Evolutionary conservation across 2,888 invertebrate genomes (phyloP).

Genomic region (Nasonia oneida): DNA sequence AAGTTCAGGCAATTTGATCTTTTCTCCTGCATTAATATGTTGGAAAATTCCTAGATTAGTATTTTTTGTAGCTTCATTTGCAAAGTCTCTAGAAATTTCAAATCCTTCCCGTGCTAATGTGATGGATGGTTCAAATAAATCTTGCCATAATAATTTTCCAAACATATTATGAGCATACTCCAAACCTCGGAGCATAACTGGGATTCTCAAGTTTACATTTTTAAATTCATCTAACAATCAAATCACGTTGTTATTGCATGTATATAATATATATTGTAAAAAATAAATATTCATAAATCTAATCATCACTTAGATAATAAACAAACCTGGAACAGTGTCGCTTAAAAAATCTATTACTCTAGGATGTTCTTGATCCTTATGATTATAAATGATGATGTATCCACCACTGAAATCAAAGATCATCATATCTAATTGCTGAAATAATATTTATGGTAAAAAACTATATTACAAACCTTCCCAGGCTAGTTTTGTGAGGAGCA

Average conservation of each 20-base stretch:
- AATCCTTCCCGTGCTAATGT: constrained; percentile 82
- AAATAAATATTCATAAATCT: neutral
- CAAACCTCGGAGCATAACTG: constrained; percentile 83
- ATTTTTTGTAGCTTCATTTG: constrained; percentile 77
- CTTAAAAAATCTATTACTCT: constrained; percentile 82
- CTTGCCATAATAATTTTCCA: constrained; percentile 82
- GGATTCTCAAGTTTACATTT: constrained; percentile 76
- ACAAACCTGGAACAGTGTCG: constrained; percentile 71
- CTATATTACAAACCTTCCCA: constrained; percentile 84
- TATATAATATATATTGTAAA: neutral
- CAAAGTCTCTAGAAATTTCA: constrained; percentile 80
- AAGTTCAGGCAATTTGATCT: constrained; percentile 79
- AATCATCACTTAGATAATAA: neutral
- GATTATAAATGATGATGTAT: constrained; percentile 86
- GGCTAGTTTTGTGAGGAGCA: constrained; percentile 86
- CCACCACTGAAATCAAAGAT: constrained; percentile 83
- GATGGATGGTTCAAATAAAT: constrained; percentile 82
- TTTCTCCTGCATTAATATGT: constrained; percentile 79
- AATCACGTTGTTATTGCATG: neutral
- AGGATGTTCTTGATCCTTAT: constrained; percentile 81
- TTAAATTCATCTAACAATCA: constrained; percentile 61
- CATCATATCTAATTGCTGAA: constrained; percentile 24
- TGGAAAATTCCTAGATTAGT: constrained; percentile 78
- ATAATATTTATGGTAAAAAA: neutral
- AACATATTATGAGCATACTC: constrained; percentile 81